These are phyloP conservation scores for Ctenoplectra terminalis DNA, from an alignment of 1,140 invertebrate genomes.

Conservation along the genomic window DNA sequence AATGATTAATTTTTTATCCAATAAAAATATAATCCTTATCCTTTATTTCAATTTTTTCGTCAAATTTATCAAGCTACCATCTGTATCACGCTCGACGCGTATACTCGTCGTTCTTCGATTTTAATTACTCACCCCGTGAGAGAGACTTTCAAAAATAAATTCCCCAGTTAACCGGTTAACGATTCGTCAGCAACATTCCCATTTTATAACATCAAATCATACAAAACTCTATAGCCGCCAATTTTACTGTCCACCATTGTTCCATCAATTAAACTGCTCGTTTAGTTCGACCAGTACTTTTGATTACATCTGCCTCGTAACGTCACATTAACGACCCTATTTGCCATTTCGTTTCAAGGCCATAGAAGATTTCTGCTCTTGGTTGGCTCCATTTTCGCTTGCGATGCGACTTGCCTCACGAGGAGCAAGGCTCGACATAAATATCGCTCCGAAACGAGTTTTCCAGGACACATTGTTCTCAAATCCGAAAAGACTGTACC, in stretches of 20 bases:
- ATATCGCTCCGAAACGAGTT: constrained; percentile 51
- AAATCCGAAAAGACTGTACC: constrained; percentile 42
- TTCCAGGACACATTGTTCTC: constrained; percentile 7
- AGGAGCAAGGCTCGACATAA: constrained; percentile 33
- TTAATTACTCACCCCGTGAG: no score
- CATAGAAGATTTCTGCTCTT: neutral
- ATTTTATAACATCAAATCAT: no score
- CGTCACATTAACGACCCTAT: constrained; percentile 12
- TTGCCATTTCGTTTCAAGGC: constrained; percentile 19
- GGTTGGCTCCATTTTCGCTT: neutral
- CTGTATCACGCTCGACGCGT: no score
- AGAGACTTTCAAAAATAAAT: no score
- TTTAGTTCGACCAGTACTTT: neutral
- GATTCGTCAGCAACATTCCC: no score
- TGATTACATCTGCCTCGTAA: constrained; percentile 11
- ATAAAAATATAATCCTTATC: no score
- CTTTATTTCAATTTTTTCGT: no score
- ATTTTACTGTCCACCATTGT: neutral
- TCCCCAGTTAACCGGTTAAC: no score
- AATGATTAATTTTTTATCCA: no score
- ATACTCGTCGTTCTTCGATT: no score
- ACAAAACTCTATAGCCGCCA: no score
- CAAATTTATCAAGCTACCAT: no score
- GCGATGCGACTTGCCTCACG: neutral
- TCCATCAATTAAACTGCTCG: neutral